Evolutionary conservation across 2,113 vertebrate genomes (phyloP).

Genomic region (Toxotes chatareus): DNA sequence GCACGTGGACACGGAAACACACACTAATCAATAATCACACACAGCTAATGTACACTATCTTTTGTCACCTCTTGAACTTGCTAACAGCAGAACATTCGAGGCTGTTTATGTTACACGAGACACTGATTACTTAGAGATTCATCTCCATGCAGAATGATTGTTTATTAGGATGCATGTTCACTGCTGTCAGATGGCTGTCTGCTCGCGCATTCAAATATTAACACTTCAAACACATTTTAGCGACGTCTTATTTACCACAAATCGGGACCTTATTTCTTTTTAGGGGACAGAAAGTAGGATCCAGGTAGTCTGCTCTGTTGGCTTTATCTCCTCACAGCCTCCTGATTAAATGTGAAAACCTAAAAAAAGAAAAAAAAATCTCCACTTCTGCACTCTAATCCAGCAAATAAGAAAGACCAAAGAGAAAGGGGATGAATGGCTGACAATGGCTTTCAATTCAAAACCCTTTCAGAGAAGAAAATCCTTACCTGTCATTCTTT

Average conservation of each 20-base stretch:
- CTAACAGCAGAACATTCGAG: conserved; percentile 45
- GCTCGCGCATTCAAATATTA: conserved; percentile 53
- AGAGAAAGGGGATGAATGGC: conserved; percentile 60
- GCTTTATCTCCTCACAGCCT: conserved; percentile 21
- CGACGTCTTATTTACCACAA: neutral
- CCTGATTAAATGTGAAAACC: conserved; percentile 70
- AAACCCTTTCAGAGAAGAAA: conserved; percentile 62
- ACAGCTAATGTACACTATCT: conserved; percentile 11
- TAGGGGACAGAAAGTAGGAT: conserved; percentile 11
- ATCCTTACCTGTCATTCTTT: conserved; percentile 68
- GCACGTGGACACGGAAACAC: conserved; percentile 3
- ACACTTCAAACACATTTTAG: conserved; percentile 28
- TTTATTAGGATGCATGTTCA: conserved; percentile 67
- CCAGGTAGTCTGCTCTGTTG: conserved; percentile 23
- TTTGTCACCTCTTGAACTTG: conserved; percentile 62
- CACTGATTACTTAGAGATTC: conserved; percentile 55
- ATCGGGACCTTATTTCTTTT: conserved; percentile 3
- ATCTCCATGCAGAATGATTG: conserved; percentile 60
- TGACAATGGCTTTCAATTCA: conserved; percentile 70
- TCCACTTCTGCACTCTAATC: conserved; percentile 72
- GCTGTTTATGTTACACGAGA: conserved; percentile 41
- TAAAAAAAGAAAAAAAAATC: conserved; percentile 67
- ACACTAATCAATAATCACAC: conserved; percentile 31
- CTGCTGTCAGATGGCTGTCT: conserved; percentile 54
- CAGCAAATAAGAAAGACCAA: conserved; percentile 61